These are phyloP conservation scores for Uloborus plumipes DNA, from an alignment of 2,888 invertebrate species.

Conservation along the genomic window DNA sequence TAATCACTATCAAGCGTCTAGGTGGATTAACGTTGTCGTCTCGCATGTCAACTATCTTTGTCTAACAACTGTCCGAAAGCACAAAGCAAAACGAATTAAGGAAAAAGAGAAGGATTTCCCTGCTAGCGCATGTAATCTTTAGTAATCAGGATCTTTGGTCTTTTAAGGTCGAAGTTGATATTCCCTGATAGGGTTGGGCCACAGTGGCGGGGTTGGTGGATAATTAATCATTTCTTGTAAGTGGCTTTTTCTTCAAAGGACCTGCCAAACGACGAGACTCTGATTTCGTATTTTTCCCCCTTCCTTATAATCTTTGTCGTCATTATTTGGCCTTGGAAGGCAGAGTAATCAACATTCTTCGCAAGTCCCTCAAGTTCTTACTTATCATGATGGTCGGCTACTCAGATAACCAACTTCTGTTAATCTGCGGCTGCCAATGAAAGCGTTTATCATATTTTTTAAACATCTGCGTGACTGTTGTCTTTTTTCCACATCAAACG, in stretches of 20 bases:
- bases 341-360: conserved; percentile 49
- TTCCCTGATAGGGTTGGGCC: conserved; percentile 43
- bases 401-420: conserved; percentile 46
- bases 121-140: conserved; percentile 29
- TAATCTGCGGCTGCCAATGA: conserved; percentile 51
- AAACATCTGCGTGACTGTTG: conserved; percentile 42
- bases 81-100: conserved; percentile 8
- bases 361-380: conserved; percentile 22
- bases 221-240: conserved; percentile 58
- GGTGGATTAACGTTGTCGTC: conserved; percentile 35
- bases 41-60: conserved; percentile 33
- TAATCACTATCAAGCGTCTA: conserved; percentile 19
- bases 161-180: conserved; percentile 58
- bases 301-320: conserved; percentile 46
- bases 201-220: conserved; percentile 17
- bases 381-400: conserved; percentile 41
- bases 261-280: conserved; percentile 25
- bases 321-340: conserved; percentile 46
- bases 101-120: conserved; percentile 10
- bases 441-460: conserved; percentile 36
- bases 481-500: not conserved
- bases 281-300: conserved; percentile 26
- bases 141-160: conserved; percentile 49
- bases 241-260: conserved; percentile 48
- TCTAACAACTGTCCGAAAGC: conserved; percentile 16